These are phyloP conservation scores for Tuberolachnus salignus DNA, from an alignment of 2,888 invertebrate genomes.

Conservation along the genomic window DNA sequence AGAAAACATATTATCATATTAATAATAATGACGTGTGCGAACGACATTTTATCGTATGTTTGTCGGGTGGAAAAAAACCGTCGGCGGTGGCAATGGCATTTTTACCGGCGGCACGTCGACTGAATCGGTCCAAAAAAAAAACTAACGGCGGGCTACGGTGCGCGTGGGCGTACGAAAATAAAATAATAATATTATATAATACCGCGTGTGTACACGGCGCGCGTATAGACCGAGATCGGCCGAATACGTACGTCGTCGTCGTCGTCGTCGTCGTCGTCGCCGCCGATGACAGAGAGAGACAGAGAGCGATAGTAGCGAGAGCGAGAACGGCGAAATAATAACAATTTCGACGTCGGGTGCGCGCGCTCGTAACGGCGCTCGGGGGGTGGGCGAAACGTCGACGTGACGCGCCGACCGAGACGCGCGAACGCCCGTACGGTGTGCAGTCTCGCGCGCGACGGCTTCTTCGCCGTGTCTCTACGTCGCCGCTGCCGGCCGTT, in stretches of 20 bases:
- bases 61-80: too few species aligned
- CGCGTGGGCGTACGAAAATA: background rate
- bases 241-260: background rate
- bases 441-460: conserved; percentile 48
- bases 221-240: too few species aligned
- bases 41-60: too few species aligned
- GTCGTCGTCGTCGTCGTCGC: background rate
- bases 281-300: background rate
- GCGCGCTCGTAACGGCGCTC: background rate
- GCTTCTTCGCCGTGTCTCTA: conserved; percentile 32
- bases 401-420: conserved; percentile 50
- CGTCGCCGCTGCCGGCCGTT: background rate
- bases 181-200: background rate
- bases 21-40: too few species aligned
- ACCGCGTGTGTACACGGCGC: background rate
- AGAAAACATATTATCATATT: too few species aligned
- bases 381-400: conserved; percentile 41
- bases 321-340: conserved; percentile 7
- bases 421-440: conserved; percentile 43
- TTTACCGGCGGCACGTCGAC: too few species aligned
- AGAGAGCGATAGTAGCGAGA: too few species aligned
- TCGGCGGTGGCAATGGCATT: too few species aligned
- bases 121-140: too few species aligned
- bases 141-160: background rate
- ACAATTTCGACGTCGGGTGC: conserved; percentile 15